Evolutionary conservation across 1,140 invertebrate species (phyloP), one percentile per base, ranked within the genome.

Genomic region (Tribolium castaneum): DNA sequence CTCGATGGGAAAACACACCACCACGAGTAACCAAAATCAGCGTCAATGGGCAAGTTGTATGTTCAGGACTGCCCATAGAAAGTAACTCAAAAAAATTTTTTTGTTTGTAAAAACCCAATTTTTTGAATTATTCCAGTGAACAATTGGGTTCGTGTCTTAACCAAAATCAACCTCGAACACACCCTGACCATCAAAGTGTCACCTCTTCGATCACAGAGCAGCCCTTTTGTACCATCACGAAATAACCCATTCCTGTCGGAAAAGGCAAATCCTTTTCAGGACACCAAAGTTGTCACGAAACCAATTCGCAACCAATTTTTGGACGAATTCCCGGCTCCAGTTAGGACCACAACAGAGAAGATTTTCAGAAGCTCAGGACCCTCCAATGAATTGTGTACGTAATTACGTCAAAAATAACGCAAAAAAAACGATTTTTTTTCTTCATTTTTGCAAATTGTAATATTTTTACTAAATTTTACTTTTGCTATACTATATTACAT

Each of bases 131-230:
- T 85, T 84, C 34, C 54, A 85, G 84, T 83, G 34, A 80, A 81
- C 75, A 30, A 56, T 2, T 62, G 10, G 83, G 81, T 10, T 79
- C 79, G 6, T 0, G 62, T 85, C 49, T 34, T 84, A 16, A 84
- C 84, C 34, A 85, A 79, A 10, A 82, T 85, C n/a, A 84, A 82
- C 39, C 82, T 85, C 0, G 83, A 84, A 50, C 84, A 85, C 62
- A 82, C 78, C 7, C 70, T 85, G 5, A 80, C 78, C 13, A 45
- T 85, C 22, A 81, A 80, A 30, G 59, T 83, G 1, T 35, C 74
- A 6, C 82, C 83, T 16, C 39, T 45, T n/a, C 5, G 39, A 10
- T 45, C 39, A 3, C 39, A 45, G 3, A 45, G 39, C n/a, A 3
- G n/a, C n/a, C 39, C 39, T 9, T 45, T 45, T 45, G 39, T 45